Base-by-base conservation (phyloP, 2,113 vertebrate genomes). In the Heliornis fulica region DNA sequence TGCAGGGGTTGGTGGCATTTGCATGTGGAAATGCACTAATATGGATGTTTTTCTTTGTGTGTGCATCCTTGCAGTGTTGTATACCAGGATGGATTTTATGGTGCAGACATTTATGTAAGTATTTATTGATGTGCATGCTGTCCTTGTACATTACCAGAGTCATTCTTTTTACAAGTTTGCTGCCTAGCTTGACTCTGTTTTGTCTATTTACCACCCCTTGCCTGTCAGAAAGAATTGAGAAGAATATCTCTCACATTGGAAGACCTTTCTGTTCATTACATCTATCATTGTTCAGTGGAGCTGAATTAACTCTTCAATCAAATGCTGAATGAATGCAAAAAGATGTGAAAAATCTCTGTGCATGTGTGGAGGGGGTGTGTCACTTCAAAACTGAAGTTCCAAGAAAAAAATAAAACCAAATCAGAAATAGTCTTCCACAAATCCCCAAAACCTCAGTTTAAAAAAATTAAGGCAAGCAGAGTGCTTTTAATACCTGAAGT, bases 91-190 rank as follows among this genome's bases (percentile, higher is more conserved):
- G 99, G 99, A 99, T 99, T 99, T 99, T 99, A 99, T 98, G 99
- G 99, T 99, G 99, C 99, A 99, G 99, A 99, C 98, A 99, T 99
- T 98, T 99, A 99, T 99, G 99, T 99, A 99, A 99, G 99, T 99
- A 99, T 98, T 97, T 96, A 98, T 98, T 97, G 97, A 98, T 97
- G 96, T 97, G 98, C 98, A 98, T 98, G 98, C 93, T 80, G 94
- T 97, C 96, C 95, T 95, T 87, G 93, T 97, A 95, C 91, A 97
- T 91, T 95, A 93, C 96, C 57, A 64, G 97, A 97, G 97, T 89
- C 97, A 97, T 98, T 96, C 94, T 92, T 97, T 97, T 97, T 97
- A 94, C 98, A 98, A 97, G 97, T 98, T 98, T 98, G 97, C 97
- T 97, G 93, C 78, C 38, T 95, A 89, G 87, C 81, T 97, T 96